Conservation (phyloP, 2,113 vertebrate species). For the Hemiprocne comata region DNA sequence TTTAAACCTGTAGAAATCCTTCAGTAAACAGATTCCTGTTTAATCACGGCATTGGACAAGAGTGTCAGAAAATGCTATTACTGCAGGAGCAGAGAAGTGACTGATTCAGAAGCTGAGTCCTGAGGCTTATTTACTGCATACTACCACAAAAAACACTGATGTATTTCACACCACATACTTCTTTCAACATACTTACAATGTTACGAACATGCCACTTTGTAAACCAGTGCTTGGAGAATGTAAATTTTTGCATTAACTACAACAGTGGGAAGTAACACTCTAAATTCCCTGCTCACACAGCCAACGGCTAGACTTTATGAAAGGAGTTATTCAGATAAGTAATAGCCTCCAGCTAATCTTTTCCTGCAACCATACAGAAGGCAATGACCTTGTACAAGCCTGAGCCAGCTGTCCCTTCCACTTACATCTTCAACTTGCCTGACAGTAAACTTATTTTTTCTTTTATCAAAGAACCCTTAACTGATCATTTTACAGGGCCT, state of each 20-base stretch:
- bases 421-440: not conserved
- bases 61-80: not conserved
- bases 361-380: not conserved
- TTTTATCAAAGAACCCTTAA: not conserved
- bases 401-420: not conserved
- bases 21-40: slow-evolving; percentile 12
- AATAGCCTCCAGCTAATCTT: slow-evolving; percentile 40
- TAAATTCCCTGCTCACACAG: not conserved
- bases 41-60: not conserved
- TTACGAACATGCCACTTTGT: not conserved
- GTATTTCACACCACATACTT: not conserved
- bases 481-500: not conserved
- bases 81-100: not conserved
- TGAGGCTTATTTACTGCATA: not conserved
- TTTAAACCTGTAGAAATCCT: slow-evolving; percentile 22
- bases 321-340: slow-evolving; percentile 16
- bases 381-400: not conserved
- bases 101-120: not conserved
- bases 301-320: not conserved
- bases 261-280: not conserved
- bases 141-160: not conserved
- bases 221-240: not conserved
- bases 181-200: fast-evolving
- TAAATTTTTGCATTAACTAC: not conserved
- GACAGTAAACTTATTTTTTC: not conserved